These are phyloP conservation scores for Diplazon laetatorius DNA, from an alignment of 2,888 invertebrate species.

Conservation along the genomic window DNA sequence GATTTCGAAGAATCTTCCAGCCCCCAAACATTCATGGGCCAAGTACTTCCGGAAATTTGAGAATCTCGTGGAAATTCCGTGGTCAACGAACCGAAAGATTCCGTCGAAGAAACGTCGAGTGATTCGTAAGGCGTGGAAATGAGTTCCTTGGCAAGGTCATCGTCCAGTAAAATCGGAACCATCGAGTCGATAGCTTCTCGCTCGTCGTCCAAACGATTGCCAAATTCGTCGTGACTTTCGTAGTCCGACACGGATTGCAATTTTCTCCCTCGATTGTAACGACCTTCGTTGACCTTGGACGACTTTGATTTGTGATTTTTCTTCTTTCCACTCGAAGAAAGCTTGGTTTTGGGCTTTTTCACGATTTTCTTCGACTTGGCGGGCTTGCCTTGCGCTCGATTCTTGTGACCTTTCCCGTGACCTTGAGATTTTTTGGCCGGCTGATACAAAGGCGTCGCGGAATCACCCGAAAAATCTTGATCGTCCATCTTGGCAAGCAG, in stretches of 20 bases:
- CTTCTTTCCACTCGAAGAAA: neutral
- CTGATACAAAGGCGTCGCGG: slow-evolving; percentile 48
- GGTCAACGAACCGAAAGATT: neutral
- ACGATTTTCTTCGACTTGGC: neutral
- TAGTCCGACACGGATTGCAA: slow-evolving; percentile 46
- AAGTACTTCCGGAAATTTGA: neutral
- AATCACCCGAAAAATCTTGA: slow-evolving; percentile 4
- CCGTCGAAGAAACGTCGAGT: neutral
- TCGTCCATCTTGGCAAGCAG: slow-evolving; percentile 28
- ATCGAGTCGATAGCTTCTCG: neutral
- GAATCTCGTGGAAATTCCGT: slow-evolving; percentile 34
- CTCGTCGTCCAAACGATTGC: neutral
- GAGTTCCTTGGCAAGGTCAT: slow-evolving; percentile 23
- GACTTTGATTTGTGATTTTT: neutral
- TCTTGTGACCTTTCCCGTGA: neutral
- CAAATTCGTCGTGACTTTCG: slow-evolving; percentile 8
- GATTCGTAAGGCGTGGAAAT: slow-evolving; percentile 19
- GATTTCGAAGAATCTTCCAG: slow-evolving; percentile 40
- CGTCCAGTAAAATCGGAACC: slow-evolving; percentile 25
- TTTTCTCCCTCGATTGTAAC: slow-evolving; percentile 52
- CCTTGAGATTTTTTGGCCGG: slow-evolving; percentile 6
- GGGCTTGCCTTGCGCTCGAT: neutral
- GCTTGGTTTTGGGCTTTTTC: neutral
- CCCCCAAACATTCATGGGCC: neutral
- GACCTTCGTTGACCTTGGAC: neutral